Conservation (phyloP, 1,140 invertebrate genomes). For the Bombus consobrinus region DNA sequence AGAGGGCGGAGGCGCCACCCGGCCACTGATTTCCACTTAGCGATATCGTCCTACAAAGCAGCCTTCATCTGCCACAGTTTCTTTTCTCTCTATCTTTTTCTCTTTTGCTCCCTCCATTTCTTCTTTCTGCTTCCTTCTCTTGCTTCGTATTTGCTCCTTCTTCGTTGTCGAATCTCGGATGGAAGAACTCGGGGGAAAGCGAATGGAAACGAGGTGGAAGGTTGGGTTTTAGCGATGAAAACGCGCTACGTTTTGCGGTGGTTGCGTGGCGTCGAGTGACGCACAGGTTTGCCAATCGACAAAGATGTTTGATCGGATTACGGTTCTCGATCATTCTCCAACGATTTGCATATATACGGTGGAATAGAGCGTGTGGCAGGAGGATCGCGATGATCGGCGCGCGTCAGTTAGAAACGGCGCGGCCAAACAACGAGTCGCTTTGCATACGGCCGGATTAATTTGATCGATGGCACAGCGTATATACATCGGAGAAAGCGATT, state of each 20-base stretch:
- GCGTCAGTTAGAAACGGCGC: neutral
- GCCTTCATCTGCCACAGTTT: constrained; percentile 76
- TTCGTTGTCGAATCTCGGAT: neutral
- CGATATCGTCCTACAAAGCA: constrained; percentile 81
- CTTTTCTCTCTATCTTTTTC: neutral
- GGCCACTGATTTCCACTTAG: constrained; percentile 81
- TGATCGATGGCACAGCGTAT: constrained; percentile 74
- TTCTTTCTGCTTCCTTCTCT: neutral
- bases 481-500: neutral
- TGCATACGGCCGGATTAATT: constrained; percentile 76
- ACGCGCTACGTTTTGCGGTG: neutral
- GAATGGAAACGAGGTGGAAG: neutral
- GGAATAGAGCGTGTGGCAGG: neutral
- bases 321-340: constrained; percentile 10
- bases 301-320: constrained; percentile 23
- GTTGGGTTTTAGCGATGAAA: neutral
- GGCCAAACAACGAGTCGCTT: constrained; percentile 72
- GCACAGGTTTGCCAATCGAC: neutral
- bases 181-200: neutral
- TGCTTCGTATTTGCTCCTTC: neutral
- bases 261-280: neutral
- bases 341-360: constrained; percentile 19
- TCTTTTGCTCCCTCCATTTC: neutral
- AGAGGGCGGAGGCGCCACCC: constrained; percentile 75
- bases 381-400: constrained; percentile 22